Conservation (phyloP, 2,888 invertebrate species). For the Drosophila vallismaia region DNA sequence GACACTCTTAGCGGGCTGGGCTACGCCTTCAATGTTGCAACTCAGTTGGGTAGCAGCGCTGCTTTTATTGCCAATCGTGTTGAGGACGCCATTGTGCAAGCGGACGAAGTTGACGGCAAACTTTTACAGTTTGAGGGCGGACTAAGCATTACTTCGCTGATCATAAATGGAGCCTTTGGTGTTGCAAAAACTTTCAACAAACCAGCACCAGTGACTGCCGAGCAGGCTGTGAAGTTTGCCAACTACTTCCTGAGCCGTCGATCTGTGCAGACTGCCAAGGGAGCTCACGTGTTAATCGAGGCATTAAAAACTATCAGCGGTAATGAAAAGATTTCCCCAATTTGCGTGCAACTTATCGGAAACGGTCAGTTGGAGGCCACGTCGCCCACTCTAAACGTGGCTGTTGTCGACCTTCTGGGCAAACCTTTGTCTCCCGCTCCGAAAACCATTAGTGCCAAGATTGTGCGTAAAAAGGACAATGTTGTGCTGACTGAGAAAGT, state of each 20-base stretch:
- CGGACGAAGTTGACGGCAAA: slow-evolving; percentile 96
- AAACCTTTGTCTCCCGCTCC: slow-evolving; percentile 85
- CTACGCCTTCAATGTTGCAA: slow-evolving; percentile 92
- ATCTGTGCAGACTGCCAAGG: slow-evolving; percentile 93
- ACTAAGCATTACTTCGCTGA: slow-evolving; percentile 89
- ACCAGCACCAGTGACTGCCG: slow-evolving; percentile 88
- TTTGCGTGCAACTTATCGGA: slow-evolving; percentile 92
- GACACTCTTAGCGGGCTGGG: slow-evolving; percentile 92
- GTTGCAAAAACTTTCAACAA: slow-evolving; percentile 87
- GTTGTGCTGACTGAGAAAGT: slow-evolving; percentile 86
- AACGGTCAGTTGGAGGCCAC: slow-evolving; percentile 90
- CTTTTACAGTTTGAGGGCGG: slow-evolving; percentile 97
- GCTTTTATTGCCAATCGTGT: slow-evolving; percentile 89
- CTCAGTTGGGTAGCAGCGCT: slow-evolving; percentile 87
- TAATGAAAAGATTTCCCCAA: slow-evolving; percentile 91
- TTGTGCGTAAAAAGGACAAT: slow-evolving; percentile 85
- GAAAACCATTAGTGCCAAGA: slow-evolving; percentile 75
- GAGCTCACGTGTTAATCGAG: slow-evolving; percentile 92
- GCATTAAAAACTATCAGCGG: slow-evolving; percentile 87
- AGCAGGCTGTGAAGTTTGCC: slow-evolving; percentile 94
- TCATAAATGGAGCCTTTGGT: slow-evolving; percentile 86
- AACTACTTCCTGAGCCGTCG: slow-evolving; percentile 95
- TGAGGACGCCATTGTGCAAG: slow-evolving; percentile 96
- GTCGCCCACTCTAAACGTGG: slow-evolving; percentile 89
- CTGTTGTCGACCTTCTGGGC: slow-evolving; percentile 90